Evolutionary conservation across 2,797 vertebrate genomes (phyloP).

Genomic region (Glyptemys insculpta): DNA sequence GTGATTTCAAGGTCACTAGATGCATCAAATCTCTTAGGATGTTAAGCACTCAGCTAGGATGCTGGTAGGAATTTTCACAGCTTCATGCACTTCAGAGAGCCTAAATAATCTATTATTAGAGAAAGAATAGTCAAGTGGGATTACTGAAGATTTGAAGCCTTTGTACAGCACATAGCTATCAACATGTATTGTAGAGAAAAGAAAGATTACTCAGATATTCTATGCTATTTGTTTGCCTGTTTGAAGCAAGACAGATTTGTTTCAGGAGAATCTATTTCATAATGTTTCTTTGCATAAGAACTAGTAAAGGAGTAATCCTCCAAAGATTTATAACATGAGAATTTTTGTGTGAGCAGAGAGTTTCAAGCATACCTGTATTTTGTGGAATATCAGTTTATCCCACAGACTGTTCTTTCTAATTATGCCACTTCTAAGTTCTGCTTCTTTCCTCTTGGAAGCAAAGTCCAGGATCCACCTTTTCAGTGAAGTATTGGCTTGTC

Average conservation of each 20-base stretch:
- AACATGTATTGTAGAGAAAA: background rate
- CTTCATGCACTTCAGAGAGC: background rate
- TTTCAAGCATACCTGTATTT: slow-evolving; percentile 90
- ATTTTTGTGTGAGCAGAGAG: fast-evolving
- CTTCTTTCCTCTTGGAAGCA: slow-evolving; percentile 93
- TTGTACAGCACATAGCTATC: background rate
- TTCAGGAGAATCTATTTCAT: background rate
- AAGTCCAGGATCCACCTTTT: slow-evolving; percentile 96
- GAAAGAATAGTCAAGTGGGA: background rate
- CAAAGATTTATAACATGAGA: background rate
- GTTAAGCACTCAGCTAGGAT: background rate
- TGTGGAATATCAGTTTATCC: slow-evolving; percentile 96
- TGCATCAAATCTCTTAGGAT: background rate
- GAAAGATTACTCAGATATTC: background rate
- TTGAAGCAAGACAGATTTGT: background rate
- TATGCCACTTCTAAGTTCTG: slow-evolving; percentile 92
- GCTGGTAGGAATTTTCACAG: background rate
- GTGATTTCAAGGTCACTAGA: background rate
- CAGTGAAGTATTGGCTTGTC: slow-evolving; percentile 91
- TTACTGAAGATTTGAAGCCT: background rate
- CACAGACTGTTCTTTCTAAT: slow-evolving; percentile 94
- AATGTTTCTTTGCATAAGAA: background rate
- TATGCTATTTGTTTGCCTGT: background rate
- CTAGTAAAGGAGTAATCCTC: background rate
- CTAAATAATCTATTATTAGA: background rate